Evolutionary conservation across 2,797 vertebrate genomes (phyloP), one percentile per base, ranked within the genome.

Genomic region (Halcyon smyrnensis): DNA sequence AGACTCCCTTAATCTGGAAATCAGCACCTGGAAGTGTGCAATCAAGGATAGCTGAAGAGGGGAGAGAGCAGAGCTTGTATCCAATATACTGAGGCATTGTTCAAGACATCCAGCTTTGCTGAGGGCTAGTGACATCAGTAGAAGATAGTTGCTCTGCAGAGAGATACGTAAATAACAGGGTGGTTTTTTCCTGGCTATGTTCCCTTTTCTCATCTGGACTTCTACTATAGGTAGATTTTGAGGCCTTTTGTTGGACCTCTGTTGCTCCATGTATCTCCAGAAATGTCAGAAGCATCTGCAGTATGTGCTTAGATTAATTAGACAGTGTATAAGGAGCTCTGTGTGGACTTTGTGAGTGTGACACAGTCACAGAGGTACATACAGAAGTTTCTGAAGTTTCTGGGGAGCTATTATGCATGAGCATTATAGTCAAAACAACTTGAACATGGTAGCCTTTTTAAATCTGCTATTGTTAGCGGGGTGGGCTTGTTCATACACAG

Each of bases 1-100:
- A 96, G 90, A 85, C 80, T 96, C 74, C 64, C 87, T 95, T 97
- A 95, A 96, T 95, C 94, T 95, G 86, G 78, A 95, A 97, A 97
- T 95, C 94, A 93, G 92, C 84, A 93, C 95, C 90, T 96, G 90
- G 87, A 95, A 96, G 92, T 69, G 54, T 94, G 89, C 1, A 9
- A 94, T 92, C 78, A 87, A 83, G 93, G 94, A 73, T 2, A 87
- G 75, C 45, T 73, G 71, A 93, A 89, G 65, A 0, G 0, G 24
- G 54, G 32, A 91, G 71, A 94, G 53, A 96, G 57, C 30, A 85
- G 69, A 87, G 57, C 79, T 90, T 85, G 50, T 75, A 75, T 75
- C 68, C 86, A 92, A 12, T 94, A 89, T 71, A 95, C 53, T 85
- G 78, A 80, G 17, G 60, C 78, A 85, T 89, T 97, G 90, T 96